These are phyloP conservation scores for Oxycera nigricornis DNA, from an alignment of 2,888 invertebrate genomes.

Conservation along the genomic window DNA sequence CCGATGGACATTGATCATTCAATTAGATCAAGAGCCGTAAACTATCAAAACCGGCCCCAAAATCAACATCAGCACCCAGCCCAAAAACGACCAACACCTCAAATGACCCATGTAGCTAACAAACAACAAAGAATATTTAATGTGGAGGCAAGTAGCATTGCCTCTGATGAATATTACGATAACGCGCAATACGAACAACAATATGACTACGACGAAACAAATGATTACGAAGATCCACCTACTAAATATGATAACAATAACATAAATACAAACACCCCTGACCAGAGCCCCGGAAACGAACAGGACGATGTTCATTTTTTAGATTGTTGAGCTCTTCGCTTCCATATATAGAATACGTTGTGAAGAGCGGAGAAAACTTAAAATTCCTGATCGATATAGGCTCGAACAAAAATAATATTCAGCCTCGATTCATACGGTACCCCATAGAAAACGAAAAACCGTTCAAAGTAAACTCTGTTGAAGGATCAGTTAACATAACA, in stretches of 20 bases:
- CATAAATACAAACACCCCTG: not conserved
- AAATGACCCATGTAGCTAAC: too few relatives aligned
- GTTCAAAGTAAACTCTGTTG: not conserved
- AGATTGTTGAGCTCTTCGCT: not conserved
- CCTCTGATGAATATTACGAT: too few relatives aligned
- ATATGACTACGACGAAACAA: too few relatives aligned
- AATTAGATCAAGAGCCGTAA: too few relatives aligned
- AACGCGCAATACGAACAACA: too few relatives aligned
- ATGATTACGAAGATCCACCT: too few relatives aligned
- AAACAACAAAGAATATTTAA: too few relatives aligned
- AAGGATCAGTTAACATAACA: not conserved
- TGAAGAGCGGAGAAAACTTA: slow-evolving; percentile 6
- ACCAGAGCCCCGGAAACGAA: not conserved
- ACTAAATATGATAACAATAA: not conserved
- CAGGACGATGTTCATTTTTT: not conserved
- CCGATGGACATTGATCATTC: too few relatives aligned
- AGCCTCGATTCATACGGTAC: not conserved
- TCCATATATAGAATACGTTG: not conserved
- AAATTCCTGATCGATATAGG: slow-evolving; percentile 9
- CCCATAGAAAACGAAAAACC: not conserved
- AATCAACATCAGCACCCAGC: too few relatives aligned
- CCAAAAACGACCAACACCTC: too few relatives aligned
- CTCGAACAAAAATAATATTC: not conserved
- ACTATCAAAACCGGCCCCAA: too few relatives aligned
- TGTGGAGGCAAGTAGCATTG: too few relatives aligned